Percentiles rank a stretch among this genome's conserved stretches.
Conservation (phyloP, 2,888 invertebrate species). For the Microchrysa polita region DNA sequence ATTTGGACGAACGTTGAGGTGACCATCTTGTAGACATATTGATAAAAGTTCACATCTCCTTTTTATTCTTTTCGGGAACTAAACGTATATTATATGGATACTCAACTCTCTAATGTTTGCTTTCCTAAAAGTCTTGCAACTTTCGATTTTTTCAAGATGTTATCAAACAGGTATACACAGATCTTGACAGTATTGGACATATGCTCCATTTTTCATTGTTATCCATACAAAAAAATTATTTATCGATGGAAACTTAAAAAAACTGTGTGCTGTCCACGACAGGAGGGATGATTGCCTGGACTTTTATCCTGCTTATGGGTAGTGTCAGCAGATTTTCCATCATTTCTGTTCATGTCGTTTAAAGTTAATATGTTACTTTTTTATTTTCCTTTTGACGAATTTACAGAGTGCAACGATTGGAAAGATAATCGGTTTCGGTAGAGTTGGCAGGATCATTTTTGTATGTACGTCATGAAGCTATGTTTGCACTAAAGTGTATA, state of each 20-base stretch:
- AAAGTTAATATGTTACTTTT: constrained; percentile 32
- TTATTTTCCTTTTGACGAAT: constrained; percentile 14
- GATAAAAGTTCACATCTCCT: too few species aligned
- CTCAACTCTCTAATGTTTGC: neutral
- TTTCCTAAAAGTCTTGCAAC: constrained; percentile 19
- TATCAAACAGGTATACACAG: constrained; percentile 36
- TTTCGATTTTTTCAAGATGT: constrained; percentile 35
- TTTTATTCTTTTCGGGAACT: too few species aligned
- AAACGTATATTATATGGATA: too few species aligned
- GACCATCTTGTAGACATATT: too few species aligned
- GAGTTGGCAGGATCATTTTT: too few species aligned
- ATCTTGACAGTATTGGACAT: constrained; percentile 31
- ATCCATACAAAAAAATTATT: constrained; percentile 26
- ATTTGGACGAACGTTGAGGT: too few species aligned
- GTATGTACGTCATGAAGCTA: too few species aligned
- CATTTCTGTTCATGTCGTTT: constrained; percentile 44
- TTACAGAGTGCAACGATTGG: too few species aligned
- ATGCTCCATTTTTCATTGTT: constrained; percentile 42
- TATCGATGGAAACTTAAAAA: neutral
- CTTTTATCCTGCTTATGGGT: neutral
- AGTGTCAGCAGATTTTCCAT: constrained; percentile 43
- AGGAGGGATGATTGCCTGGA: neutral
- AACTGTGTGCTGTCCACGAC: constrained; percentile 21
- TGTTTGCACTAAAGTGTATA: too few species aligned
- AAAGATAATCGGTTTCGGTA: too few species aligned